Conservation (phyloP, 2,797 vertebrate genomes). For the Lithobates sylvaticus region DNA sequence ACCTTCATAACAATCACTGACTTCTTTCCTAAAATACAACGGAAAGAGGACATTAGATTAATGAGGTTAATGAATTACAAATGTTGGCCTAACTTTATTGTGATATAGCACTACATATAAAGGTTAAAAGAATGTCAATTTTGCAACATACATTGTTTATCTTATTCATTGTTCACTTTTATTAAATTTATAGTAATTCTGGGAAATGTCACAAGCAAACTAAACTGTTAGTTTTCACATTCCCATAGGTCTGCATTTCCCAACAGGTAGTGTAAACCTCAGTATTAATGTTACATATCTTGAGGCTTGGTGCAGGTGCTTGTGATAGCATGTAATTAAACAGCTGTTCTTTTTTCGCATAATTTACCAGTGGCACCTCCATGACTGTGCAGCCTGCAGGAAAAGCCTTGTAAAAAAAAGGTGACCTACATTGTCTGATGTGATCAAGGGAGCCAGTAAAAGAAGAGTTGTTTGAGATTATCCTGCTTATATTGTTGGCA, state of each 20-base stretch:
- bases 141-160: too few species aligned
- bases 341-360: neutral
- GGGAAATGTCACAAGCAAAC: neutral
- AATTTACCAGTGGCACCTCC: neutral
- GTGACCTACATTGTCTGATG: neutral
- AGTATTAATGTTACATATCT: neutral
- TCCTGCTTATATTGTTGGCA: neutral
- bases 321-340: neutral
- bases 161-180: too few species aligned
- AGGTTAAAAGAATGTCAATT: too few species aligned
- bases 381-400: neutral
- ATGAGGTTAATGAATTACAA: too few species aligned
- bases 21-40: too few species aligned
- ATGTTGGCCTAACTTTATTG: too few species aligned
- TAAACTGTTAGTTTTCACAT: neutral
- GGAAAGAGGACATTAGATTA: too few species aligned
- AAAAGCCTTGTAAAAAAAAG: neutral
- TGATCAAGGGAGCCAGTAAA: neutral
- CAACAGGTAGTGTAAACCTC: neutral
- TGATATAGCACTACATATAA: too few species aligned
- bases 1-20: too few species aligned
- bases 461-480: neutral
- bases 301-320: neutral
- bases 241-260: neutral
- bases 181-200: neutral